These are phyloP conservation scores for Ceraclea dissimilis DNA, from an alignment of 2,888 invertebrate genomes.

Conservation along the genomic window DNA sequence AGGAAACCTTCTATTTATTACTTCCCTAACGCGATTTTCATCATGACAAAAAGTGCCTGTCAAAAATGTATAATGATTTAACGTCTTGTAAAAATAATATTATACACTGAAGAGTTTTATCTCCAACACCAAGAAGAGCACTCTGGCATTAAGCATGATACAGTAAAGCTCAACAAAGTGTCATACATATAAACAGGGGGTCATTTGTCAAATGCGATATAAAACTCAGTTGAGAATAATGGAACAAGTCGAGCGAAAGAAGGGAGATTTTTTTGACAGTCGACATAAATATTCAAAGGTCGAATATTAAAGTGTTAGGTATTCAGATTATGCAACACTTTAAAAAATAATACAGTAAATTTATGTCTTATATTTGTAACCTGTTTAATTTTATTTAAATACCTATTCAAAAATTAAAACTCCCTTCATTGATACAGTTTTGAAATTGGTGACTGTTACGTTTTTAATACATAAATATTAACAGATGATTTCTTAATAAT, in stretches of 20 bases:
- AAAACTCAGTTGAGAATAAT: slow-evolving; percentile 19
- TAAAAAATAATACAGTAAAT: no score
- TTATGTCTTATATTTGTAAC: no score
- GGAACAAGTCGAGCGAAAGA: slow-evolving; percentile 16
- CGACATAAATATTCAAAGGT: slow-evolving; percentile 14
- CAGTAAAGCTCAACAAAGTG: slow-evolving; percentile 10
- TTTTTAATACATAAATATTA: no score
- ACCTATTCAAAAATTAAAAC: no score
- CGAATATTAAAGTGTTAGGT: no score
- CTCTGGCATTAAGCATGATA: neutral
- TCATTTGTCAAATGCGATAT: slow-evolving; percentile 20
- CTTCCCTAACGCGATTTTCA: neutral
- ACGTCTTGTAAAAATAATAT: neutral
- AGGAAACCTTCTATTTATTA: neutral
- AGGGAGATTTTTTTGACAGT: slow-evolving; percentile 17
- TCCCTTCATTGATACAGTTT: no score
- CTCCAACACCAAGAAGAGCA: slow-evolving; percentile 12
- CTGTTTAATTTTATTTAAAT: no score
- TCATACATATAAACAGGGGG: slow-evolving; percentile 18
- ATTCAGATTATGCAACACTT: no score
- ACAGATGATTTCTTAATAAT: no score
- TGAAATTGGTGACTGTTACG: no score
- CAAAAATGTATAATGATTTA: neutral
- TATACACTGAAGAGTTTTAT: slow-evolving; percentile 12
- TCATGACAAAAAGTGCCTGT: neutral